A percentile compares a stretch with the other conserved stretches of the same genome.
Evolutionary conservation across 37 sponge, comb jelly and placozoan species (phyloP).

Genomic region (Oscarella lobularis): DNA sequence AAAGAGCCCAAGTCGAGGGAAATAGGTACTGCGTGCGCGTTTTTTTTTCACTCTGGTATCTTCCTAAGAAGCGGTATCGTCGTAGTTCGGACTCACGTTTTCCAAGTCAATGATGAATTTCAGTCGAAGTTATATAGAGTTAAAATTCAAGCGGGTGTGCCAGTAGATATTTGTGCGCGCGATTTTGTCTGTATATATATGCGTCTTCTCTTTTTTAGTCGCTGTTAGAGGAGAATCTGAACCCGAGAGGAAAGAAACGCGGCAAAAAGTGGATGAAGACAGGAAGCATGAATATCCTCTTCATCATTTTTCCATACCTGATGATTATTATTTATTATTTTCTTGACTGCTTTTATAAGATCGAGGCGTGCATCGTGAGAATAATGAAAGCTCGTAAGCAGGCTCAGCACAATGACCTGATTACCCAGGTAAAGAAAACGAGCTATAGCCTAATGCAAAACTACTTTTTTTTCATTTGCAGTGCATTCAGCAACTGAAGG

Average conservation of each 20-base stretch:
- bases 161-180: not conserved
- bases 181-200: not conserved
- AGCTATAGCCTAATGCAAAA: not conserved
- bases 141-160: constrained; percentile 79
- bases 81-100: constrained; percentile 54
- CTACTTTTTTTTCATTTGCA: no score
- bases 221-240: constrained; percentile 83
- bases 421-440: constrained; percentile 62
- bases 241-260: constrained; percentile 90
- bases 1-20: constrained; percentile 62
- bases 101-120: constrained; percentile 90
- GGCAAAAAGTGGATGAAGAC: constrained; percentile 98
- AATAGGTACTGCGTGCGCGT: constrained; percentile 21
- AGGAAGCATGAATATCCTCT: constrained; percentile 90
- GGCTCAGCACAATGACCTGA: constrained; percentile 58
- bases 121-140: constrained; percentile 85
- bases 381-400: constrained; percentile 99
- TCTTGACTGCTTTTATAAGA: constrained; percentile 28
- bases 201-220: constrained; percentile 19
- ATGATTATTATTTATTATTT: not conserved
- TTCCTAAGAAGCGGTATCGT: constrained; percentile 8
- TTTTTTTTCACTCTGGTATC: not conserved
- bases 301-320: not conserved
- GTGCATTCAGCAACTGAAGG: constrained; percentile 80
- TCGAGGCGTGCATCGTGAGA: constrained; percentile 95